A percentile compares a stretch with the other conserved stretches of the same genome.
phyloP scores from a whole-genome alignment of 2,888 invertebrate genomes.

The Polia nebulosa region DNA sequence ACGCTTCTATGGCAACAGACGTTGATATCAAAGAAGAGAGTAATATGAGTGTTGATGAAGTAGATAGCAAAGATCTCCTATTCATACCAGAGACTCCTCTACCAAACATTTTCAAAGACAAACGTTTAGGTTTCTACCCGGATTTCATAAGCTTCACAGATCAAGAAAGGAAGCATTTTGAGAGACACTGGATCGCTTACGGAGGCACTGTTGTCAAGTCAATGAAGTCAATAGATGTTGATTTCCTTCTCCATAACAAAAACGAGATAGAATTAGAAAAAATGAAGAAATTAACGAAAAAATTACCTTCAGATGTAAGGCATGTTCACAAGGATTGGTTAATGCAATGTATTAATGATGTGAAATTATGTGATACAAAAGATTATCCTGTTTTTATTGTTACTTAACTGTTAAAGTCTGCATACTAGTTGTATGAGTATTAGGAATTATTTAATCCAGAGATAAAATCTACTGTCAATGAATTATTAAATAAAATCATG shows the following conservation, averaged over 20 bases:
- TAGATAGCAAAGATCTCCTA: slow-evolving; percentile 56
- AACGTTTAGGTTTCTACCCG: slow-evolving; percentile 85
- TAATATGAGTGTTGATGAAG: slow-evolving; percentile 57
- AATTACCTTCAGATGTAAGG: slow-evolving; percentile 72
- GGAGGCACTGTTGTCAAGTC: slow-evolving; percentile 89
- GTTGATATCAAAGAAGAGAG: slow-evolving; percentile 34
- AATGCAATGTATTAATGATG: slow-evolving; percentile 81
- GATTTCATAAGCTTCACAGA: slow-evolving; percentile 85
- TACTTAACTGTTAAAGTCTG: slow-evolving; percentile 61
- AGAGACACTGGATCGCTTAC: slow-evolving; percentile 93
- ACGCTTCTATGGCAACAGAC: not conserved
- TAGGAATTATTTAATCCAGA: not conserved
- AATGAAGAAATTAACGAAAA: slow-evolving; percentile 78
- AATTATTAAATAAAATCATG: slow-evolving; percentile 29
- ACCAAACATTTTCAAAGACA: slow-evolving; percentile 81
- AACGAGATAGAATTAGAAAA: slow-evolving; percentile 74
- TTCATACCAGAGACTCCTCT: slow-evolving; percentile 79
- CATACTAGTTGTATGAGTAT: slow-evolving; percentile 42
- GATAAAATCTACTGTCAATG: slow-evolving; percentile 37
- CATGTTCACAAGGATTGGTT: slow-evolving; percentile 86
- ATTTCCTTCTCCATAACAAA: slow-evolving; percentile 82
- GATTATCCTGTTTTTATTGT: slow-evolving; percentile 79
- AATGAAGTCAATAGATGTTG: slow-evolving; percentile 78
- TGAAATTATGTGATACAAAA: slow-evolving; percentile 77
- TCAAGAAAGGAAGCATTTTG: slow-evolving; percentile 80